Evolutionary conservation across 2,797 vertebrate species (phyloP), one percentile per base, ranked within the genome.

Genomic region (Rhyacichthys aspro): DNA sequence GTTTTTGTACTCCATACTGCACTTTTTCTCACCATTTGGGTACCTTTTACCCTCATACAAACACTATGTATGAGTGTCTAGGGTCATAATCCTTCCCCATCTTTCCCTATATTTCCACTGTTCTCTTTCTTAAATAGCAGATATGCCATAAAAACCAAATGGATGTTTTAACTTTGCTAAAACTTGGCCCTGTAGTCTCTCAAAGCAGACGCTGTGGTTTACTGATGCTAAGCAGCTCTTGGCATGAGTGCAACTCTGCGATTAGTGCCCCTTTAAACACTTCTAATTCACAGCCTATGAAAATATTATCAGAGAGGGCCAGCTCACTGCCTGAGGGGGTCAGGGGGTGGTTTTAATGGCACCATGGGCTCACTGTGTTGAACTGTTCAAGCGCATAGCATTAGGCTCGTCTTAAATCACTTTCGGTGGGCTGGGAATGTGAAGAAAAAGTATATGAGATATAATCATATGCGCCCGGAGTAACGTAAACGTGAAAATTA

Each of bases 251-350:
- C 85, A 67, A 80, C 75, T 72, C 59, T 74, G 55, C 53, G 77
- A 87, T 86, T 86, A 87, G 82, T 89, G 74, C 86, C 70, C 73
- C 71, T 88, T 90, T 85, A 89, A 89, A 88, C 86, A 90, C 88
- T 89, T 85, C 84, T 84, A 80, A 89, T 90, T 90, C 86, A 88
- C 85, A 86, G 86, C 79, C 83, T 90, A 86, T 88, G 87, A 89
- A 90, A 90, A 92, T 92, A 91, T 91, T 90, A 88, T 87, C 86
- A 80, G 73, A 85, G 79, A 84, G 78, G 77, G 77, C 80, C 77
- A 77, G 81, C 79, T 79, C 79, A 72, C 59, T 85, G 89, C 86
- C 87, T 80, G 78, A 81, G 84, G 83, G 84, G 85, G 82, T 87
- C 85, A 86, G 72, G 74, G 82, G 83, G 80, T 86, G 75, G 57